Evolutionary conservation across 1,140 invertebrate species (phyloP).

Genomic region (Helicoverpa armigera): DNA sequence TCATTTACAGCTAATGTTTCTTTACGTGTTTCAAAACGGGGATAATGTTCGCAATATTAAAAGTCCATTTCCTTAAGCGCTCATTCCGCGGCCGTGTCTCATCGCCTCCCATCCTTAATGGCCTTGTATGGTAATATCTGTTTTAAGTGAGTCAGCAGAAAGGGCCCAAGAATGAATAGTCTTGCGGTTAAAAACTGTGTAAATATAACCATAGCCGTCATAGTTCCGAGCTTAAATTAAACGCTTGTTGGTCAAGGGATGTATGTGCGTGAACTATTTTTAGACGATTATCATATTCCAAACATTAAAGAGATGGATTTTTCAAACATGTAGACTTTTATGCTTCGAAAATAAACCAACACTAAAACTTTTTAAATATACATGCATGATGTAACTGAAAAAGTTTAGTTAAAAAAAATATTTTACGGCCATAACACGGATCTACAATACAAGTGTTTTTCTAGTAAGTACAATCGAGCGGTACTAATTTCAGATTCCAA

Average conservation of each 20-base stretch:
- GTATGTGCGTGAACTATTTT: slow-evolving; percentile 17
- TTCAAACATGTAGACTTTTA: slow-evolving; percentile 15
- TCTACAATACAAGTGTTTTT: slow-evolving; percentile 3
- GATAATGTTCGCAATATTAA: slow-evolving; percentile 46
- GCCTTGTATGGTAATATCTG: slow-evolving; percentile 48
- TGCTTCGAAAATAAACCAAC: not conserved
- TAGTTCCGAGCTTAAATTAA: slow-evolving; percentile 14
- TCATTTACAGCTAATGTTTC: slow-evolving; percentile 41
- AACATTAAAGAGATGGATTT: not conserved
- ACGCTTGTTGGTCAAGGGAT: slow-evolving; percentile 1
- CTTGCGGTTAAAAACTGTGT: slow-evolving; percentile 29
- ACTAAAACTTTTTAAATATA: not conserved
- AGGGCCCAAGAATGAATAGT: slow-evolving; percentile 9
- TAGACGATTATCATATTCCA: slow-evolving; percentile 13
- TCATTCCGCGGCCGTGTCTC: slow-evolving; percentile 47
- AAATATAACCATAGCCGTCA: slow-evolving; percentile 21
- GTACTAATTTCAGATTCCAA: not conserved
- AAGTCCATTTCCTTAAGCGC: slow-evolving; percentile 50
- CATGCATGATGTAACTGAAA: not conserved
- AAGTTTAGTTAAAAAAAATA: not conserved
- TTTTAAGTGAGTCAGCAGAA: slow-evolving; percentile 37
- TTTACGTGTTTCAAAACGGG: slow-evolving; percentile 43
- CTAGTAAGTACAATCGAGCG: slow-evolving; percentile 23
- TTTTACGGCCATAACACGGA: not conserved
- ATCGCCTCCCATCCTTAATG: slow-evolving; percentile 41